Evolutionary conservation across 2,888 invertebrate species (phyloP).

Genomic region (Branchellion lobata): DNA sequence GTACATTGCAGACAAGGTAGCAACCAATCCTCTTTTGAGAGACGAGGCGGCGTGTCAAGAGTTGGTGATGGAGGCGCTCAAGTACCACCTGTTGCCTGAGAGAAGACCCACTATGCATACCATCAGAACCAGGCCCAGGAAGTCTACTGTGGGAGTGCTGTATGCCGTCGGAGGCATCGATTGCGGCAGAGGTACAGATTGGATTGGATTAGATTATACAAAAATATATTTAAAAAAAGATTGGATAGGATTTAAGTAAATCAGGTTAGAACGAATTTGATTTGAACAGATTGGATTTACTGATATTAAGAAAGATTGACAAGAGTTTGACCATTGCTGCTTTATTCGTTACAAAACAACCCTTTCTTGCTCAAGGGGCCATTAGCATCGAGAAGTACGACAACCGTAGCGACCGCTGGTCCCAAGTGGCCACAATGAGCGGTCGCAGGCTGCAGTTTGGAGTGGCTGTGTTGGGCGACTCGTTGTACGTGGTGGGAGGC

Average conservation of each 20-base stretch:
- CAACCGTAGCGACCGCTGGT: slow-evolving; percentile 78
- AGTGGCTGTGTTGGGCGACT: slow-evolving; percentile 73
- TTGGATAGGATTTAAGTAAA: too few species aligned
- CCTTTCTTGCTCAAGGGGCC: too few species aligned
- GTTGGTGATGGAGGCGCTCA: slow-evolving; percentile 87
- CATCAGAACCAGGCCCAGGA: slow-evolving; percentile 80
- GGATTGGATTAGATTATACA: too few species aligned
- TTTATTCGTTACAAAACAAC: too few species aligned
- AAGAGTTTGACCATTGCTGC: too few species aligned
- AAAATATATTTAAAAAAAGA: neutral
- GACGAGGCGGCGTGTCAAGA: slow-evolving; percentile 76
- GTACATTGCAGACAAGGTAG: slow-evolving; percentile 86
- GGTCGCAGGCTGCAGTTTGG: slow-evolving; percentile 85
- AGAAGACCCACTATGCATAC: slow-evolving; percentile 74
- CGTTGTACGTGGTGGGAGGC: slow-evolving; percentile 83
- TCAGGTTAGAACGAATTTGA: too few species aligned
- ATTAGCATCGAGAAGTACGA: slow-evolving; percentile 88
- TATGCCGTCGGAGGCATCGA: slow-evolving; percentile 90
- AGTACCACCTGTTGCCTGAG: slow-evolving; percentile 87
- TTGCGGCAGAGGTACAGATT: slow-evolving; percentile 73
- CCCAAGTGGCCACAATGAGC: slow-evolving; percentile 75
- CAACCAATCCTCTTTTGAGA: slow-evolving; percentile 69
- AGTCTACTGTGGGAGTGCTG: slow-evolving; percentile 84
- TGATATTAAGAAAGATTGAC: too few species aligned
- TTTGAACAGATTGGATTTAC: too few species aligned